Evolutionary conservation across 2,888 invertebrate genomes (phyloP), one percentile per base, ranked within the genome.

Genomic region (Synanthedon vespiformis): DNA sequence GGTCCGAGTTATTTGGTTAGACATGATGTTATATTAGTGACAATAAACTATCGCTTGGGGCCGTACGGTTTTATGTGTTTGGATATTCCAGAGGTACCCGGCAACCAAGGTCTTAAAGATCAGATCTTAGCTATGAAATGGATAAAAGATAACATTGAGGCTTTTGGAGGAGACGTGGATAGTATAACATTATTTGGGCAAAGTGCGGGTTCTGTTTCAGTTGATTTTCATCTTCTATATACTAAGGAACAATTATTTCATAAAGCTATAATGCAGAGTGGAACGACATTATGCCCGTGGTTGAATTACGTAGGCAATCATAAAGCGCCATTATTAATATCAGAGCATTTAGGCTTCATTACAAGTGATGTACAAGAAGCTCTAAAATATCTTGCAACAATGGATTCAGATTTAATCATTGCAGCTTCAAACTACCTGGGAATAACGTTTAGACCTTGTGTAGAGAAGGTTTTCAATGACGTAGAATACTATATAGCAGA

Each of bases 21-120:
- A 47, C 56, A 56, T 48, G 58, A 48, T 3, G 44, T 58, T 4
- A 40, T 58, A 4, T 22, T 58, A n/a, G 67, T 71, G 2, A 59
- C 65, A 12, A 22, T 72, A 0, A 82, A 82, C 52, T 82, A 80
- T 52, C 68, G 82, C 53, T 58, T 79, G 8, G 82, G 82, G 0
- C 74, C 78, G 2, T 82, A 80, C 10, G 82, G 82, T 0, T 82
- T 82, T 56, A 63, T 82, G 51, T 83, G 83, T 52, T 62, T 78
- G 1, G 65, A 75, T 27, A 68, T 68, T 3, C 72, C 75, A 1
- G 61, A 64, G 8, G 65, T 77, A 0, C 74, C 79, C 0, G 82
- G 80, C 0, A 80, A 80, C 51, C 77, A 78, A 53, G 82, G 81
- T 0, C 55, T 82, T 2, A 81, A 80, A 54, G 83, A 83, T 52